Base-by-base conservation (phyloP, 2,888 invertebrate species). In the Spodoptera littoralis region DNA sequence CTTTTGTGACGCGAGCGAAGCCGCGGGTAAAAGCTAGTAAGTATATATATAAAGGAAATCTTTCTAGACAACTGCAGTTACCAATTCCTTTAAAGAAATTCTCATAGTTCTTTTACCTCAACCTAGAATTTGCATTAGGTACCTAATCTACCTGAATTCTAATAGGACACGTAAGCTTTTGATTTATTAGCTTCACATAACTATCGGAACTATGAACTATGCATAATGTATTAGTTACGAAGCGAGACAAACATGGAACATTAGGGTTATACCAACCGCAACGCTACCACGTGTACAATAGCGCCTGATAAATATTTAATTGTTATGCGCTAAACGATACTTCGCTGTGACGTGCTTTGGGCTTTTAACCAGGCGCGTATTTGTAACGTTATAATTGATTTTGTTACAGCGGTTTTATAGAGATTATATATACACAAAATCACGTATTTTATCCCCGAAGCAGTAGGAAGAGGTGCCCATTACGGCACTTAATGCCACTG, bases 291-390 rank as follows among this genome's bases (percentile, higher is more conserved):
- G 47, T 58, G 57, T 45, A 52, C 51, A 62, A 48, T 55, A 55
- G 8, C 18, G 41, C 43, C 30, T 62, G 61, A 62, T 72, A 65
- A 69, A 77, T 77, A 72, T 60, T 74, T 64, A 60, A 75, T 75
- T 62, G 44, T 9, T 49, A 47, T 43, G 18, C 45, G 44, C 24
- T 51, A 43, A 56, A 49, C 52, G 53, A 54, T 62, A 48, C 57
- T 54, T 54, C 45, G 3, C 5, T 8, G 13, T 3, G 41, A 45
- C 5, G 5, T 43, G 60, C 22, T 63, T 30, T 46, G 48, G 22
- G 11, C 18, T 13, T 57, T 47, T 30, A 4, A 8, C 2, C 73
- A 68, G 71, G 59, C 30, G 12, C 47, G 53, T 44, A 68, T 57
- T 67, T 53, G 18, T 12, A n/a, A 12, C 11, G 0, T 5, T 13